Base-by-base conservation (phyloP, 1,140 invertebrate species). In the Wasmannia auropunctata region DNA sequence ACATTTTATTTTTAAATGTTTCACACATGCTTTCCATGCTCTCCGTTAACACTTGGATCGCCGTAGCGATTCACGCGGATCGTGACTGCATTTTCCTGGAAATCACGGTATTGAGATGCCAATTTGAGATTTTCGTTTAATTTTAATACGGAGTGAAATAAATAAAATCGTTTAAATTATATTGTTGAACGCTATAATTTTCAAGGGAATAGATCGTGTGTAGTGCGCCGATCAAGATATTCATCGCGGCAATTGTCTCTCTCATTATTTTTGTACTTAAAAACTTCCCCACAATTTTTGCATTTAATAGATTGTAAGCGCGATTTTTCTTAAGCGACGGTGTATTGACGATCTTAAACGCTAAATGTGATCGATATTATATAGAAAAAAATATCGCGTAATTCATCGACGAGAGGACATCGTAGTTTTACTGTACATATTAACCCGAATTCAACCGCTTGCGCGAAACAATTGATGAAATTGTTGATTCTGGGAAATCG, bases 391-490 rank as follows among this genome's bases (percentile, higher is more conserved):
- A n/a, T n/a, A 75, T 60, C 40, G 22, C 69, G 83, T 87, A 69
- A 51, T 72, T 49, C 65, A 84, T 86, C 54, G 51, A 67, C 22
- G 11, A 72, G 25, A 56, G 22, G 60, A 60, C 25, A 56, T 79
- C 65, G 85, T 79, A 85, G 46, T 79, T 87, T 62, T 79, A 89
- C 56, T 90, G 85, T 88, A 87, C 22, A 90, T 89, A 85, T 67
- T 60, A 11, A 54, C 7, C 63, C 58, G 28, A 37, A 81, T 88
- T 16, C n/a, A n/a, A 76, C 75, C 37, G 74, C 86, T 89, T 87
- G 40, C 80, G 28, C 46, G 34, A 65, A 58, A 31, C 72, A 79
- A 65, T 74, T 76, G 49, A 90, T 54, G 22, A 76, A 80, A 75
- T 77, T 80, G 63, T 79, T 84, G 22, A 80, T 69, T 80, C 51